Conservation (phyloP, 2,113 vertebrate genomes). For the Lutjanus erythropterus region DNA sequence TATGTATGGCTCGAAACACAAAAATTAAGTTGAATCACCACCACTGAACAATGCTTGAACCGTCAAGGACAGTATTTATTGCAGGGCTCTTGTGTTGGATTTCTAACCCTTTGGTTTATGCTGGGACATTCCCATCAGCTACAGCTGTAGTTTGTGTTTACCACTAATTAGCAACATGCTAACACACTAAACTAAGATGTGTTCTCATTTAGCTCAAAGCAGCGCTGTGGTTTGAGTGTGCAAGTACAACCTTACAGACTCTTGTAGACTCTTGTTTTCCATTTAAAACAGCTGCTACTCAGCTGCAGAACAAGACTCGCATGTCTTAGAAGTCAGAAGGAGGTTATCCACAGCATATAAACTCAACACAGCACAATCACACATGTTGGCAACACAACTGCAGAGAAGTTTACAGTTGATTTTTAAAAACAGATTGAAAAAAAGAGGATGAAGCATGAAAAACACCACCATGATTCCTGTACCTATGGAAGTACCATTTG, state of each 20-base stretch:
- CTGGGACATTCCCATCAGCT: not conserved
- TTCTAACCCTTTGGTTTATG: not conserved
- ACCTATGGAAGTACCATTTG: conserved; percentile 7
- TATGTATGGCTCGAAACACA: too few species aligned
- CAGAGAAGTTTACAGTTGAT: not conserved
- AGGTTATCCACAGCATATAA: not conserved
- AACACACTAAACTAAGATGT: not conserved
- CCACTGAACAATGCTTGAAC: not conserved
- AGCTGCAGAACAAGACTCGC: not conserved
- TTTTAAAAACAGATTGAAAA: not conserved
- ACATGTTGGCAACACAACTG: not conserved
- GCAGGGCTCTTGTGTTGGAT: not conserved
- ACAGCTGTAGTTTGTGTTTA: not conserved
- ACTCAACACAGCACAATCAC: not conserved
- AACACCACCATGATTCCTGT: not conserved
- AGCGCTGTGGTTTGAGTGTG: not conserved
- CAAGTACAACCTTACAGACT: not conserved
- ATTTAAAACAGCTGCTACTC: conserved; percentile 13
- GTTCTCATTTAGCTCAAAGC: not conserved
- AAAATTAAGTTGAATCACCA: not conserved
- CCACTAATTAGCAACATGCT: not conserved
- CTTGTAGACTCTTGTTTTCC: not conserved
- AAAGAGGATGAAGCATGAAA: not conserved
- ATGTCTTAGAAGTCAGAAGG: not conserved
- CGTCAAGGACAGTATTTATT: not conserved